A percentile compares a stretch with the other conserved stretches of the same genome.
Evolutionary conservation across 2,113 vertebrate genomes (phyloP).

Genomic region (Caranx ignobilis): DNA sequence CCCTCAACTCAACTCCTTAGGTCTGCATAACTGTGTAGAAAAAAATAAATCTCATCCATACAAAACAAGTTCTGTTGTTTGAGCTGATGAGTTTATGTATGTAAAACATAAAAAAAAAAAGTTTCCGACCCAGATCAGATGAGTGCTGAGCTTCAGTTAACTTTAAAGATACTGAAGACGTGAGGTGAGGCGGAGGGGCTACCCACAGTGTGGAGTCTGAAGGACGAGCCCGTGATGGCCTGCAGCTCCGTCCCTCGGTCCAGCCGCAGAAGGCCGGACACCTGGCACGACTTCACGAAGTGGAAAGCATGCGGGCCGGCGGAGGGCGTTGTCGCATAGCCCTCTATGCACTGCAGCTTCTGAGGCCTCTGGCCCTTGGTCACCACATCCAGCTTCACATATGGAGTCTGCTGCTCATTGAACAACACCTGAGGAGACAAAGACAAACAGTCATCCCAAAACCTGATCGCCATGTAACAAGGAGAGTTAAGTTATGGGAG

Average conservation of each 20-base stretch:
- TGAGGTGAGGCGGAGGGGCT: conserved; percentile 81
- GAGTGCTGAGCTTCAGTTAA: conserved; percentile 82
- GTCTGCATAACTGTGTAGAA: conserved; percentile 28
- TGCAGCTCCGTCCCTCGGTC: conserved; percentile 85
- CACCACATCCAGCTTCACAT: conserved; percentile 92
- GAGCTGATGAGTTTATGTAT: conserved; percentile 25
- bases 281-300: conserved; percentile 90
- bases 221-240: conserved; percentile 85
- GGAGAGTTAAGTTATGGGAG: neutral
- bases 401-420: conserved; percentile 90
- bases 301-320: conserved; percentile 84
- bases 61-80: conserved; percentile 10
- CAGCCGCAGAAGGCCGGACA: conserved; percentile 89
- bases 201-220: conserved; percentile 85
- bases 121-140: conserved; percentile 2
- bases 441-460: neutral
- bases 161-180: conserved; percentile 93
- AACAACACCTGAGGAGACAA: conserved; percentile 87
- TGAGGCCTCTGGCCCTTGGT: conserved; percentile 80
- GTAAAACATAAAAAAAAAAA: neutral
- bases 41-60: conserved; percentile 40
- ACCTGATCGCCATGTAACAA: neutral
- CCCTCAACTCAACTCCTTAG: conserved; percentile 21
- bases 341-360: conserved; percentile 90
- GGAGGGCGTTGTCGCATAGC: conserved; percentile 89